These are phyloP conservation scores for Gandaritis pyraliata DNA, from an alignment of 2,888 invertebrate genomes.

Conservation along the genomic window DNA sequence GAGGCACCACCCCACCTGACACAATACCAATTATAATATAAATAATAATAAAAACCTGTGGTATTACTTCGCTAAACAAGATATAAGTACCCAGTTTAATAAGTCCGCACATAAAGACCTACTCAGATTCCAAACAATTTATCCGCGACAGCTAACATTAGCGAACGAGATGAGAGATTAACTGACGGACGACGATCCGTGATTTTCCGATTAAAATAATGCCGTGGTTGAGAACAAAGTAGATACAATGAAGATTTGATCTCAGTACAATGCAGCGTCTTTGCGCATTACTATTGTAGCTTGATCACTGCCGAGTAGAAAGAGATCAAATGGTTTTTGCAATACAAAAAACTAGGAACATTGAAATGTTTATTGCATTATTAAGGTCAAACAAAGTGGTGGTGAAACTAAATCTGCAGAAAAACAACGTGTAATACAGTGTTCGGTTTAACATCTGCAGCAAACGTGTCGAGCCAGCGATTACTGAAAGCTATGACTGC, in stretches of 20 bases:
- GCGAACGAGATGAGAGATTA: too few species aligned
- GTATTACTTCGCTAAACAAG: too few species aligned
- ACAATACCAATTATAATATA: neutral
- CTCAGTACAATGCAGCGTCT: too few species aligned
- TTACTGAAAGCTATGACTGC: conserved; percentile 12
- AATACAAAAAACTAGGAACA: conserved; percentile 6
- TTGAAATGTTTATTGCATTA: conserved; percentile 7
- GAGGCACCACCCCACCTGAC: conserved; percentile 27
- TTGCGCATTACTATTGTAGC: neutral
- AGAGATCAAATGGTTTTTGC: conserved; percentile 1
- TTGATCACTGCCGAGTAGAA: neutral
- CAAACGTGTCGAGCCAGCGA: conserved; percentile 3
- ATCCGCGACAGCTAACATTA: too few species aligned
- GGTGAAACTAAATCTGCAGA: neutral
- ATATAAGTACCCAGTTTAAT: too few species aligned
- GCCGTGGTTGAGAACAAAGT: too few species aligned
- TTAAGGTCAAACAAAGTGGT: neutral
- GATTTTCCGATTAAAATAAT: too few species aligned
- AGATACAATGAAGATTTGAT: too few species aligned
- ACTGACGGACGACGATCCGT: too few species aligned
- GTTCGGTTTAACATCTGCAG: neutral
- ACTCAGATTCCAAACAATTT: too few species aligned
- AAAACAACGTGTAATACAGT: neutral
- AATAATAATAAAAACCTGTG: neutral
- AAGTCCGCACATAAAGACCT: too few species aligned